Evolutionary conservation across 2,113 vertebrate genomes (phyloP).

Genomic region (Butorides virescens): DNA sequence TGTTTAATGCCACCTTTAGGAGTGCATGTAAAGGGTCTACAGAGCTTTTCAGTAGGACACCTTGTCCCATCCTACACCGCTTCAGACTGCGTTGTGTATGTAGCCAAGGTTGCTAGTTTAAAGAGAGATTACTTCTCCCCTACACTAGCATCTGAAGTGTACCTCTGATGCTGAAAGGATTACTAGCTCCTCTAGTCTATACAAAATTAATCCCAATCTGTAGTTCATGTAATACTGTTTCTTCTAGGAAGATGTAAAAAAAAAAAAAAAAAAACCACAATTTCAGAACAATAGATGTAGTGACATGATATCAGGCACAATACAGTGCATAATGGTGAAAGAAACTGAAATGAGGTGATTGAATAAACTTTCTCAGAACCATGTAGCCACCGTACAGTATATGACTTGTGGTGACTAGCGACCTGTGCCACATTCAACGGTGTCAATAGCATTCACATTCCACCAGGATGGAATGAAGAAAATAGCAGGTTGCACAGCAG

Average conservation of each 20-base stretch:
- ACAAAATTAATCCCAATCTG: neutral
- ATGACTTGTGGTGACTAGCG: neutral
- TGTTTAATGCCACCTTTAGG: neutral
- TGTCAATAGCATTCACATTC: neutral
- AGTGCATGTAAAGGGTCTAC: neutral
- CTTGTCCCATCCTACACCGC: neutral
- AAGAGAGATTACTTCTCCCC: neutral
- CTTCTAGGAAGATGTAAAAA: neutral
- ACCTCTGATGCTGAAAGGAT: neutral
- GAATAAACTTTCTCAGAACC: neutral
- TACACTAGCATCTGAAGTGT: neutral
- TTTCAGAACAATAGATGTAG: neutral
- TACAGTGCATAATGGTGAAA: neutral
- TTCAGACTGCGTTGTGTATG: neutral
- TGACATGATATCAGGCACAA: neutral
- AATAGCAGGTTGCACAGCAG: neutral
- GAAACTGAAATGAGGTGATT: neutral
- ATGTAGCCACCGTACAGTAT: accelerated
- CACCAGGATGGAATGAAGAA: neutral
- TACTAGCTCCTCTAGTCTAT: neutral
- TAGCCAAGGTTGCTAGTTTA: neutral
- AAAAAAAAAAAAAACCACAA: neutral
- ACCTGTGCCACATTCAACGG: neutral
- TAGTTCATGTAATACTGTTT: neutral
- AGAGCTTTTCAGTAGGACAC: neutral